A percentile compares a stretch with the other conserved stretches of the same genome.
These are phyloP conservation scores for Aythya baeri DNA, from an alignment of 2,113 vertebrate genomes.

Conservation along the genomic window DNA sequence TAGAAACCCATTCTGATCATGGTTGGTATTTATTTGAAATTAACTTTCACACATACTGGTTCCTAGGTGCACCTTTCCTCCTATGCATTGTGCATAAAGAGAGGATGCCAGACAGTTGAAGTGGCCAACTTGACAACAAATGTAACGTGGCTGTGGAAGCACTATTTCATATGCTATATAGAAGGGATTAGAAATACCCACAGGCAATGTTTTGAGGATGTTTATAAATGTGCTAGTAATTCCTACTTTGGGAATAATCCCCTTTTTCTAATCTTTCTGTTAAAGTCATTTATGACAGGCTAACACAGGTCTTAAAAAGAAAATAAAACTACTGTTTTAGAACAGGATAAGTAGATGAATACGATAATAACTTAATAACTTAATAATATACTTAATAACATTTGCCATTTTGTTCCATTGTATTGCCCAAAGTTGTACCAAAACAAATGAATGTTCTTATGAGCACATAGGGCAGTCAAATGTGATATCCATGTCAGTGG, in stretches of 20 bases:
- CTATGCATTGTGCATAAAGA: neutral
- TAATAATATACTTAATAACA: neutral
- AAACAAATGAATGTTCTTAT: neutral
- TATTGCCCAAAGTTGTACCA: neutral
- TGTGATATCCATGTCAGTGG: neutral
- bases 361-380: neutral
- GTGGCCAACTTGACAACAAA: neutral
- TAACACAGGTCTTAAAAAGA: neutral
- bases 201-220: neutral
- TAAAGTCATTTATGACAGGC: neutral
- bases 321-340: neutral
- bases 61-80: neutral
- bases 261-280: neutral
- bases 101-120: neutral
- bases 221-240: neutral
- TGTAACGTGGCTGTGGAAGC: neutral
- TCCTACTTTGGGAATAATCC: neutral
- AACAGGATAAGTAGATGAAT: neutral
- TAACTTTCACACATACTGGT: neutral
- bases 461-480: accelerated
- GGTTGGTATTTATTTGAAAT: neutral
- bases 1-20: neutral
- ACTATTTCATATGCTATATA: neutral
- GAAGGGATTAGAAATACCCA: neutral
- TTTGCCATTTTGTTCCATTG: neutral